A percentile compares a stretch with the other conserved stretches of the same genome.
These are phyloP conservation scores for Baccha elongata DNA, from an alignment of 2,888 invertebrate genomes.

Conservation along the genomic window DNA sequence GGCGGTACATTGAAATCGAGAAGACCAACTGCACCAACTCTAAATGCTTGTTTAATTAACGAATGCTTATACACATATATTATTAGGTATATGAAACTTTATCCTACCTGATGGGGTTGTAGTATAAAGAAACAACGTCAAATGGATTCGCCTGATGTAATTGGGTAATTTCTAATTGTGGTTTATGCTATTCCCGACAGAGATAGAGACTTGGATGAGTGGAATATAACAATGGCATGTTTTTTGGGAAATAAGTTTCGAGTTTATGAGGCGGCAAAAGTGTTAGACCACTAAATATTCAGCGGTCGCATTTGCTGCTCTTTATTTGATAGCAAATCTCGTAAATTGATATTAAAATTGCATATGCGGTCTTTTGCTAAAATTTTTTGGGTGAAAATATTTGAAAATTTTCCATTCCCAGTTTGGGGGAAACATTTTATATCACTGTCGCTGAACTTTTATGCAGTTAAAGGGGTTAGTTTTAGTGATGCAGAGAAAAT, in stretches of 20 bases:
- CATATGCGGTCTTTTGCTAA: conserved; percentile 43
- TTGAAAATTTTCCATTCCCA: conserved; percentile 19
- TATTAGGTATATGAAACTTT: conserved; percentile 53
- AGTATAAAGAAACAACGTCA: conserved; percentile 45
- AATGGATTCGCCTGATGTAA: conserved; percentile 62
- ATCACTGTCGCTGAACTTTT: neutral
- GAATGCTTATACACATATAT: too few species aligned
- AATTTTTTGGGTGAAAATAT: neutral
- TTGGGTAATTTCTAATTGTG: conserved; percentile 67
- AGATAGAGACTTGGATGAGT: neutral
- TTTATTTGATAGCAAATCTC: conserved; percentile 65
- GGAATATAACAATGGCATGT: conserved; percentile 18
- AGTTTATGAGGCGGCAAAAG: conserved; percentile 56
- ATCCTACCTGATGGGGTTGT: conserved; percentile 38
- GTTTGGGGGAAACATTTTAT: neutral
- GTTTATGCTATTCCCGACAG: conserved; percentile 41
- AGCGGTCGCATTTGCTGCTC: conserved; percentile 67
- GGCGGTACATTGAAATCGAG: neutral
- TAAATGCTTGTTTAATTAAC: conserved; percentile 68
- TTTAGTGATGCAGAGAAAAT: conserved; percentile 9
- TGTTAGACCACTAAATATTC: conserved; percentile 69
- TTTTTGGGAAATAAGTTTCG: conserved; percentile 56
- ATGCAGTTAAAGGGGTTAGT: neutral
- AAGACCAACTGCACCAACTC: neutral
- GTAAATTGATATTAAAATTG: conserved; percentile 73